These are phyloP conservation scores for Carpatolechia fugitivella DNA, from an alignment of 2,888 invertebrate genomes.

Conservation along the genomic window DNA sequence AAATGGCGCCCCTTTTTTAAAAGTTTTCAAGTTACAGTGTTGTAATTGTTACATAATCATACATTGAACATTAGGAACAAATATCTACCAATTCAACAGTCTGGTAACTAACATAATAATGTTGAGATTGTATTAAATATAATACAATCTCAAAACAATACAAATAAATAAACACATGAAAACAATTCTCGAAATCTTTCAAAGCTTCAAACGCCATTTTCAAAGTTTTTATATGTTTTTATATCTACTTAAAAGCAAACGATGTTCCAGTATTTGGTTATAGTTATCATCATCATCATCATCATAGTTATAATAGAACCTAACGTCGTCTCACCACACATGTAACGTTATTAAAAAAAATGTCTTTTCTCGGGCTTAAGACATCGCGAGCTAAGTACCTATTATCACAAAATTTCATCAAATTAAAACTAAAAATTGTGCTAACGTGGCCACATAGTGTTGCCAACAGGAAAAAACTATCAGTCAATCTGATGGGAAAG, in stretches of 20 bases:
- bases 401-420: constrained; percentile 72
- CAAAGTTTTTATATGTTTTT: neutral
- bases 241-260: neutral
- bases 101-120: neutral
- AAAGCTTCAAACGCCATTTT: constrained; percentile 9
- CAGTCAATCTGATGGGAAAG: constrained; percentile 74
- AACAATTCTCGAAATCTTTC: constrained; percentile 44
- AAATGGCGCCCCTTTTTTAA: neutral
- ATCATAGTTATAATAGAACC: constrained; percentile 48
- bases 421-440: constrained; percentile 66
- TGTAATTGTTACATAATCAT: neutral
- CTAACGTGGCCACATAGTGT: constrained; percentile 53
- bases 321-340: constrained; percentile 79
- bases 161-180: constrained; percentile 40
- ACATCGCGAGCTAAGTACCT: constrained; percentile 59
- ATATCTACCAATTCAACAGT: constrained; percentile 2
- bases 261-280: constrained; percentile 16
- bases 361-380: constrained; percentile 59
- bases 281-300: too few relatives aligned
- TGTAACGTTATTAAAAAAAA: constrained; percentile 66
- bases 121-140: too few relatives aligned
- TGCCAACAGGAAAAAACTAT: constrained; percentile 42
- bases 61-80: constrained; percentile 8
- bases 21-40: constrained; percentile 18
- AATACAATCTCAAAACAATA: constrained; percentile 7